Evolutionary conservation across 2,113 vertebrate genomes (phyloP), one percentile per base, ranked within the genome.

Genomic region (Spilogale gracilis): DNA sequence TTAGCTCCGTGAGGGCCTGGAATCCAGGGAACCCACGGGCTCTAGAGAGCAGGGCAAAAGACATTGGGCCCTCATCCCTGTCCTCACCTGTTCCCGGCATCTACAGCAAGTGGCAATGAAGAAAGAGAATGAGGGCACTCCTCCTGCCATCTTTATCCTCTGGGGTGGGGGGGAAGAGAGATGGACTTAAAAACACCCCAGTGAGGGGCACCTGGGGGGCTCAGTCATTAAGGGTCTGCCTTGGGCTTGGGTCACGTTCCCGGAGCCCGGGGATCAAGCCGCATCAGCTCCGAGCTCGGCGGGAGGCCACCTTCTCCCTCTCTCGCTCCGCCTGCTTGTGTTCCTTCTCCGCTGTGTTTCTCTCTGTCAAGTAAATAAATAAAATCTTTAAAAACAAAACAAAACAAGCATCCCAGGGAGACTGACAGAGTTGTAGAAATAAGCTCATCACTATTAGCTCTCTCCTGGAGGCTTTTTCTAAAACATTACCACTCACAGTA

Each of bases 121-220:
- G 73, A 76, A 16, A 14, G 25, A 43, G 21, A 9, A 6, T 13
- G 4, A 23, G 6, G 25, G 48, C 0, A 14, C 10, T 13, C 30
- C 23, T 65, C 11, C 2, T 71, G 25, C 48, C 50, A 13, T 69
- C 61, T 86, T 43, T 17, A 63, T 45, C 45, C 5, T 91, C 52
- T 74, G n/a, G 69, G n/a, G 61, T 0, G 12, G 52, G 11, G 10
- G 9, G 21, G 10, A 10, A 2, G n/a, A 38, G 69, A 83, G 20
- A 8, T 6, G 9, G 23, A 18, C 6, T 13, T 12, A 14, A 20
- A 50, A 65, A 45, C 1, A 0, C 25, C 27, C 18, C 4, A 1
- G 1, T 30, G 1, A 17, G 38, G 38, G 38, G 38, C 38, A 38
- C 38, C 38, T 38, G 38, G 38, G 38, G 38, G 38, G 38, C 38